Conservation (phyloP, 2,888 invertebrate species). For the Euclidia mi region DNA sequence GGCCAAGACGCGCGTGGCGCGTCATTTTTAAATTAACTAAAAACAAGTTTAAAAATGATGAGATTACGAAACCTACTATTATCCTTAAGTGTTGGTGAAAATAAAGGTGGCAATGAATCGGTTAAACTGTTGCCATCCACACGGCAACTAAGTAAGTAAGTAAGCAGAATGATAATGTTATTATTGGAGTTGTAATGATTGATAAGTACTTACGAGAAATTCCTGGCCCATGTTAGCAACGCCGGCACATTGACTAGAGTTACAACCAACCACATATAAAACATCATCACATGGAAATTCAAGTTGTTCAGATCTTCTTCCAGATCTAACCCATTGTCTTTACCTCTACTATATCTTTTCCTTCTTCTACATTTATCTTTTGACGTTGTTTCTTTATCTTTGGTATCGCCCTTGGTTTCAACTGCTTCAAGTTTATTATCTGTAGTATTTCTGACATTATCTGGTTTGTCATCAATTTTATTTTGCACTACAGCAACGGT, state of each 20-base stretch:
- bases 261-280: constrained; percentile 92
- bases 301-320: constrained; percentile 86
- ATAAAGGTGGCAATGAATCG: too few relatives aligned
- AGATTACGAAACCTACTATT: too few relatives aligned
- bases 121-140: too few relatives aligned
- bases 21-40: too few relatives aligned
- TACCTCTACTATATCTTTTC: constrained; percentile 26
- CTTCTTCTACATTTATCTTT: constrained; percentile 25
- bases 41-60: too few relatives aligned
- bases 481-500: neutral
- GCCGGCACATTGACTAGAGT: constrained; percentile 93
- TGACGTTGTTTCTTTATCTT: constrained; percentile 9
- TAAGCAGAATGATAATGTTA: too few relatives aligned
- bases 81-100: too few relatives aligned
- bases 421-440: constrained; percentile 7
- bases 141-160: too few relatives aligned
- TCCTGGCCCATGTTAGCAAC: constrained; percentile 94
- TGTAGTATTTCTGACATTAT: neutral
- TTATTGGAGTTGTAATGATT: too few relatives aligned
- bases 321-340: constrained; percentile 38
- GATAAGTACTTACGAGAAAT: constrained; percentile 93
- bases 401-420: neutral
- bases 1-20: too few relatives aligned
- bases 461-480: neutral
- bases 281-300: constrained; percentile 93